A percentile compares a stretch with the other conserved stretches of the same genome.
phyloP scores from a whole-genome alignment of 2,888 invertebrate genomes.

The Chalcosyrphus nemorum region DNA sequence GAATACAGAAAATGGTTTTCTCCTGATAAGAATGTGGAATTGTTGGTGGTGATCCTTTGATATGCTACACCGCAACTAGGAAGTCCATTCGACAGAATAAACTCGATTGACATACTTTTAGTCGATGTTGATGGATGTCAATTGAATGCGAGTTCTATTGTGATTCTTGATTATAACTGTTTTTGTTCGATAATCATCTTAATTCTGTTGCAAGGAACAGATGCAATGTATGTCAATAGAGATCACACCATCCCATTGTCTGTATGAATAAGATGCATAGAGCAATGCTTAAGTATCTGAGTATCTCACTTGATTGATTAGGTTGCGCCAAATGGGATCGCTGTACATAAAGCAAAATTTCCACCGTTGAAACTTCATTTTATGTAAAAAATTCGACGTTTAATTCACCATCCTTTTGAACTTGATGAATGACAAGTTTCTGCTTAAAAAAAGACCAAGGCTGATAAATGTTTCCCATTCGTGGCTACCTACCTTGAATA shows the following conservation, averaged over 20 bases:
- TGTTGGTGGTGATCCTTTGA: slow-evolving; percentile 19
- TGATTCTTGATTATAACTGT: neutral
- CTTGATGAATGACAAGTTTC: neutral
- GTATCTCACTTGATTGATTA: neutral
- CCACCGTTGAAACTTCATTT: too few relatives aligned
- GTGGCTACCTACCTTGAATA: neutral
- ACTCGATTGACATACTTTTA: slow-evolving; percentile 48
- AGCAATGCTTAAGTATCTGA: neutral
- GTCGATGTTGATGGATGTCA: slow-evolving; percentile 12
- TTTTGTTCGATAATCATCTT: slow-evolving; percentile 15
- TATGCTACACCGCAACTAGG: slow-evolving; percentile 21
- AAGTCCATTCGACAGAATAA: slow-evolving; percentile 51
- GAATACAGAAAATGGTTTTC: slow-evolving; percentile 43
- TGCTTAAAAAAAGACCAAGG: neutral
- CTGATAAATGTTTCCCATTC: neutral
- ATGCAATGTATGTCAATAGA: neutral
- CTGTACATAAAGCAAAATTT: too few relatives aligned
- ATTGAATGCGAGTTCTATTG: slow-evolving; percentile 6
- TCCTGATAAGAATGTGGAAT: slow-evolving; percentile 49
- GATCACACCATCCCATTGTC: too few relatives aligned
- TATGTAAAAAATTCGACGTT: too few relatives aligned
- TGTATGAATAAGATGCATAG: neutral
- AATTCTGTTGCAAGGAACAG: neutral
- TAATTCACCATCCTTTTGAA: neutral
- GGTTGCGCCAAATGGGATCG: too few relatives aligned